Evolutionary conservation across 2,113 vertebrate species (phyloP).

Genomic region (Anas platyrhynchos): DNA sequence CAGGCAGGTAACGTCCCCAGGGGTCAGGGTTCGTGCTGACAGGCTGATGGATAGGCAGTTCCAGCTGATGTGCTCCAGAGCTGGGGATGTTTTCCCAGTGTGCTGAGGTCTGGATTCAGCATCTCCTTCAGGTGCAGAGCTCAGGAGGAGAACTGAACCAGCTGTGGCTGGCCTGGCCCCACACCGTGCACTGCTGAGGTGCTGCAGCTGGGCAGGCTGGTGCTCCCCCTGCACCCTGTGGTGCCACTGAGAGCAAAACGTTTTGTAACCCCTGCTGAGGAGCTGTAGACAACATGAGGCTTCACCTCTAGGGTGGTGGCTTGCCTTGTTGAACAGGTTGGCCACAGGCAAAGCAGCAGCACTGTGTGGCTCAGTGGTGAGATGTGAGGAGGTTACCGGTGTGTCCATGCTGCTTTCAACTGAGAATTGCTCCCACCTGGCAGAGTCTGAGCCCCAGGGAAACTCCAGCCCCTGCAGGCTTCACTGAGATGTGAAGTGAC

Average conservation of each 20-base stretch:
- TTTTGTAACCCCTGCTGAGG: background rate
- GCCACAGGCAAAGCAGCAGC: background rate
- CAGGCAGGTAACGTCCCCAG: background rate
- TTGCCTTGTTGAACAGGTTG: background rate
- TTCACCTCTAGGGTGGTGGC: background rate
- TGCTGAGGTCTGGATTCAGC: background rate
- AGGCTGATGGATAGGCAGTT: background rate
- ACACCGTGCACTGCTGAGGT: background rate
- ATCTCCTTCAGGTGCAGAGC: background rate
- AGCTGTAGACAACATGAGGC: background rate
- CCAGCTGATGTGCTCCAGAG: background rate
- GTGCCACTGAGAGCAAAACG: background rate
- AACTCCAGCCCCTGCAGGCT: background rate
- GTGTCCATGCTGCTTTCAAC: background rate
- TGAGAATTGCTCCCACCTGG: background rate
- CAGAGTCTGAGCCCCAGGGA: background rate
- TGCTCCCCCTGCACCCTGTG: background rate
- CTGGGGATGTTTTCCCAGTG: background rate
- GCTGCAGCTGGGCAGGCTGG: background rate
- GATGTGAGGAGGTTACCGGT: background rate
- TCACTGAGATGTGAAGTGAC: background rate
- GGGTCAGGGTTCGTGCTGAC: background rate
- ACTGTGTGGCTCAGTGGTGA: background rate
- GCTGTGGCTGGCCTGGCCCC: background rate
- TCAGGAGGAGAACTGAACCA: background rate